phyloP scores from a whole-genome alignment of 2,113 vertebrate species.

The Tragulus kanchil region DNA sequence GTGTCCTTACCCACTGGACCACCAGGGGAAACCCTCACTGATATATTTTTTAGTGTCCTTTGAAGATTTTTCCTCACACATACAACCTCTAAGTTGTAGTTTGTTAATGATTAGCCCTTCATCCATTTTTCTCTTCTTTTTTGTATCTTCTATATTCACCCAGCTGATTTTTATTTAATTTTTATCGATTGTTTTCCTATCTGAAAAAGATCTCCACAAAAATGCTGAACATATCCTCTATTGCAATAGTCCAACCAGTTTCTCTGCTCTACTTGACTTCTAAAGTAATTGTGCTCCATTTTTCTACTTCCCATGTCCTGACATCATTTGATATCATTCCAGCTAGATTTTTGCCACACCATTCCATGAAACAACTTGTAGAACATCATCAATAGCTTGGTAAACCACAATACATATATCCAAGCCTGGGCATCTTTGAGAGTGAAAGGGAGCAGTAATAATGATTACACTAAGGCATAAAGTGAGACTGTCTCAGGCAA shows the following conservation, averaged over 20 bases:
- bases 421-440: neutral
- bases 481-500: neutral
- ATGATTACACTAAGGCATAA: neutral
- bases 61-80: neutral
- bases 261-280: neutral
- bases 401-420: neutral
- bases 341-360: neutral
- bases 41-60: neutral
- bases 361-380: neutral
- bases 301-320: neutral
- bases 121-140: neutral
- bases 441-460: neutral
- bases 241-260: no score
- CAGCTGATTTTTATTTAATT: neutral
- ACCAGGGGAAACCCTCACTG: no score
- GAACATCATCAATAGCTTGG: neutral
- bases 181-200: neutral
- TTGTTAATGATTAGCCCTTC: neutral
- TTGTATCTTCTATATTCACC: neutral
- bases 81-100: neutral
- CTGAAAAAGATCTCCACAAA: no score
- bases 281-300: neutral
- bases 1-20: no score
- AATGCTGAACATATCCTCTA: no score
- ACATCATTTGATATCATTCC: neutral